phyloP scores from a whole-genome alignment of 2,797 vertebrate genomes.

The Peromyscus aztecus region DNA sequence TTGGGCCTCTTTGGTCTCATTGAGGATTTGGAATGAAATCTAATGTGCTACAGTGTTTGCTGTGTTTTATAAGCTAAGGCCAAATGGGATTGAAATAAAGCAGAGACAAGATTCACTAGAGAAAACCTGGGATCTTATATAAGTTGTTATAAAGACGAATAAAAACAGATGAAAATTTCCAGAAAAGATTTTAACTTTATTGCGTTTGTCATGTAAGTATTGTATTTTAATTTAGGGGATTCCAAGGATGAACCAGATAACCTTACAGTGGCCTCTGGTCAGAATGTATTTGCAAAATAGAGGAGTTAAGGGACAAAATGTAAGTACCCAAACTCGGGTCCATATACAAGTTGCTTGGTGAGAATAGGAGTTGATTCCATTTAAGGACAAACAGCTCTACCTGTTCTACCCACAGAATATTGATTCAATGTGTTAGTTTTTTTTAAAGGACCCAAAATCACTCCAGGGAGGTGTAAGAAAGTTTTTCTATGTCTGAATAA shows the following conservation, averaged over 20 bases:
- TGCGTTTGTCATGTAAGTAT: slow-evolving; percentile 31
- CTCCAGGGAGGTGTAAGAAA: not conserved
- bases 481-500: not conserved
- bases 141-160: slow-evolving; percentile 22
- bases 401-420: not conserved
- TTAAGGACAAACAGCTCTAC: not conserved
- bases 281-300: not conserved
- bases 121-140: not conserved
- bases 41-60: not conserved
- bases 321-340: slow-evolving; percentile 13
- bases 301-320: not conserved
- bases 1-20: not conserved
- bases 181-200: slow-evolving; percentile 31
- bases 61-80: slow-evolving; percentile 49
- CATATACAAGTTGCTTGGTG: not conserved
- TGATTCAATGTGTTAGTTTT: not conserved
- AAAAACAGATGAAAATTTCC: not conserved
- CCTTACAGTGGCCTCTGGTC: slow-evolving; percentile 33
- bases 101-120: slow-evolving; percentile 52
- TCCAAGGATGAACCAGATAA: slow-evolving; percentile 43
- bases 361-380: slow-evolving; percentile 12
- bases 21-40: slow-evolving; percentile 46
- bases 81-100: slow-evolving; percentile 46
- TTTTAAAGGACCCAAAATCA: not conserved
- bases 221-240: slow-evolving; percentile 60